A percentile compares a stretch with the other conserved stretches of the same genome.
phyloP scores from a whole-genome alignment of 1,140 invertebrate species.

The Drosophila lacteicornis region DNA sequence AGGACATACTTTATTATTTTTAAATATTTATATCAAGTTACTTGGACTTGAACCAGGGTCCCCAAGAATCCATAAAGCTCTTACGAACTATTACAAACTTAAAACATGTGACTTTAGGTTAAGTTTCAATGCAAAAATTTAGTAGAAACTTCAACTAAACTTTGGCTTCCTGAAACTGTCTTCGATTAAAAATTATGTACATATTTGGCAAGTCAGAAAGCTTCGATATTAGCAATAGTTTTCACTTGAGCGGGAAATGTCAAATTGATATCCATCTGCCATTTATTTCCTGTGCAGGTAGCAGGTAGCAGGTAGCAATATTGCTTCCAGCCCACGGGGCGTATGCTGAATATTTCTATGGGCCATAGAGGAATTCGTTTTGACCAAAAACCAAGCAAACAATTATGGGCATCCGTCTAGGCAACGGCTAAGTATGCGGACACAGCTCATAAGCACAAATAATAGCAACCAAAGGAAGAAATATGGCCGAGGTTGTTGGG shows the following conservation, averaged over 20 bases:
- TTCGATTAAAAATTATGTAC: too few relatives aligned
- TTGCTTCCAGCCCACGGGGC: conserved; percentile 15
- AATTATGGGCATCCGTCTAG: conserved; percentile 58
- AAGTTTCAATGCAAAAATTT: too few relatives aligned
- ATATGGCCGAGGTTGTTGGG: conserved; percentile 5
- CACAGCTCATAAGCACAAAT: conserved; percentile 3
- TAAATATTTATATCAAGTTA: too few relatives aligned
- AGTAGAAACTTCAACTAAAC: too few relatives aligned
- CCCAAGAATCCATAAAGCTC: too few relatives aligned
- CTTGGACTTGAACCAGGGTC: too few relatives aligned
- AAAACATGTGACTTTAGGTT: too few relatives aligned
- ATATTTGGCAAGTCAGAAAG: not conserved
- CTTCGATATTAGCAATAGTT: not conserved
- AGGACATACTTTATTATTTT: not conserved
- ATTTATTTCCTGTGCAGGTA: conserved; percentile 1
- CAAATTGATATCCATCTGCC: too few relatives aligned
- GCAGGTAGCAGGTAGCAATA: conserved; percentile 9
- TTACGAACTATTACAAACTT: too few relatives aligned
- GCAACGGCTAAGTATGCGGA: conserved; percentile 45
- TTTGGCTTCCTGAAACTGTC: too few relatives aligned
- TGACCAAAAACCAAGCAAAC: conserved; percentile 30
- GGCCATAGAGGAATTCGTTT: conserved; percentile 10
- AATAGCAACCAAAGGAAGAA: conserved; percentile 7
- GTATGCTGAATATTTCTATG: conserved; percentile 3
- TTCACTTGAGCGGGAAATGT: not conserved